Conservation (phyloP, 1,140 invertebrate genomes). For the Zaprionus davidi region DNA sequence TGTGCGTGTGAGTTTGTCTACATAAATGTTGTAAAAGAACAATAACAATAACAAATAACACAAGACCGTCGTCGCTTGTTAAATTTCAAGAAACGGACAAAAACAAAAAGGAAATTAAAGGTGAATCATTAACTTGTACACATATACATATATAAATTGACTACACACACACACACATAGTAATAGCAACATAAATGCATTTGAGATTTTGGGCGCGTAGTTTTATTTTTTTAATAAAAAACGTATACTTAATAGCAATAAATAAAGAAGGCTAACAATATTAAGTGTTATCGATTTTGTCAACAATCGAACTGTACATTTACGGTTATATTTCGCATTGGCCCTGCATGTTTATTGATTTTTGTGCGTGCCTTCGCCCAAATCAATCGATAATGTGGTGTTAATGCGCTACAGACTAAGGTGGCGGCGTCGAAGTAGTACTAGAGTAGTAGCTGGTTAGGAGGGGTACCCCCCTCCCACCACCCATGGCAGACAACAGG, state of each 20-base stretch:
- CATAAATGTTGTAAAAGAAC: slow-evolving; percentile 54
- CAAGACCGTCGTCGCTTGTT: slow-evolving; percentile 14
- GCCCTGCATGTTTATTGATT: slow-evolving; percentile 72
- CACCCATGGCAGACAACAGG: neutral
- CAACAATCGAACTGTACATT: slow-evolving; percentile 58
- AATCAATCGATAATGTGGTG: slow-evolving; percentile 84
- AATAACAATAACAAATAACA: slow-evolving; percentile 53
- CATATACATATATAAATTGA: slow-evolving; percentile 8
- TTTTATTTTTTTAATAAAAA: slow-evolving; percentile 24
- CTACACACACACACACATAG: slow-evolving; percentile 11
- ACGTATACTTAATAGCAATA: slow-evolving; percentile 20
- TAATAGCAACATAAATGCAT: slow-evolving; percentile 5
- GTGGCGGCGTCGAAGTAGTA: slow-evolving; percentile 28
- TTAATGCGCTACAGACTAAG: slow-evolving; percentile 71
- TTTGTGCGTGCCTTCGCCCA: slow-evolving; percentile 66
- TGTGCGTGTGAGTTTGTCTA: slow-evolving; percentile 32
- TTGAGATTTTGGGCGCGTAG: slow-evolving; percentile 53
- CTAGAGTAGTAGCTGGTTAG: slow-evolving; percentile 1
- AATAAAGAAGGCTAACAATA: slow-evolving; percentile 16
- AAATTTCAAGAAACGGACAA: slow-evolving; percentile 23
- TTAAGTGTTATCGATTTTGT: slow-evolving; percentile 10
- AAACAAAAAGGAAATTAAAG: slow-evolving; percentile 42
- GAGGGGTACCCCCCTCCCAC: neutral
- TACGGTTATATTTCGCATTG: slow-evolving; percentile 47
- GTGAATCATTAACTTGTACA: slow-evolving; percentile 53